These are phyloP conservation scores for Liodrosophila aerea DNA, from an alignment of 2,888 invertebrate species.

Conservation along the genomic window DNA sequence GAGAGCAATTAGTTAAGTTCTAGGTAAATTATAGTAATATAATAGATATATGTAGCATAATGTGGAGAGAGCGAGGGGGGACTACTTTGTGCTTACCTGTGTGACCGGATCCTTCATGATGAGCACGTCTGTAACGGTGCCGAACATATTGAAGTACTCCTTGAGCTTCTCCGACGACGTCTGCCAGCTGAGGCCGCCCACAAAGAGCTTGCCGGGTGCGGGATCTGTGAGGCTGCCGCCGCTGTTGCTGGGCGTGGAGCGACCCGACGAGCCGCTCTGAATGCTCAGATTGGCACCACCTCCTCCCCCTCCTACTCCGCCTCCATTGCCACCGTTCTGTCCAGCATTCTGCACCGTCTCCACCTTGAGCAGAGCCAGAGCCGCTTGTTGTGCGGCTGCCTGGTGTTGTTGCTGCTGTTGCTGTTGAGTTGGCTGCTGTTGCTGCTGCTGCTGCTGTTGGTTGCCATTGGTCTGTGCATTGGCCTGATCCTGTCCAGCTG, in stretches of 20 bases:
- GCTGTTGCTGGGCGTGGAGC: constrained; percentile 88
- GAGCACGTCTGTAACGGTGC: constrained; percentile 94
- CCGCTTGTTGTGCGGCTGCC: constrained; percentile 60
- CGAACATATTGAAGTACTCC: constrained; percentile 96
- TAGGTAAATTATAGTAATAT: no score
- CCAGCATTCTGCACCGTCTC: constrained; percentile 57
- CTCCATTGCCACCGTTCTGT: constrained; percentile 49
- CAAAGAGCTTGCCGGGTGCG: constrained; percentile 93
- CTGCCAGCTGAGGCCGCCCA: constrained; percentile 96
- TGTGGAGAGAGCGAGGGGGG: constrained; percentile 28
- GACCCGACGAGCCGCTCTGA: constrained; percentile 87
- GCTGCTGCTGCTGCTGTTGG: constrained; percentile 58
- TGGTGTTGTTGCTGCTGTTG: constrained; percentile 49
- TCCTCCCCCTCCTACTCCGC: constrained; percentile 5
- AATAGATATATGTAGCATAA: no score
- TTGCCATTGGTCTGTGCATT: constrained; percentile 30
- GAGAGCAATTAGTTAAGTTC: constrained; percentile 13
- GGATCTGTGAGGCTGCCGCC: constrained; percentile 84
- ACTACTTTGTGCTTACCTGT: constrained; percentile 86
- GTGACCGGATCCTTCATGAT: constrained; percentile 97
- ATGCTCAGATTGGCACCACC: constrained; percentile 57
- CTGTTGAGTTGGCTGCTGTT: constrained; percentile 63
- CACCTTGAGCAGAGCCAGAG: constrained; percentile 61
- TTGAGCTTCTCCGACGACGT: constrained; percentile 95
- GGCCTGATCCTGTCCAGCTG: constrained; percentile 54